Percentiles rank a stretch among this genome's conserved stretches.
phyloP scores from a whole-genome alignment of 2,113 vertebrate species.

The Antechinus stuartii region DNA sequence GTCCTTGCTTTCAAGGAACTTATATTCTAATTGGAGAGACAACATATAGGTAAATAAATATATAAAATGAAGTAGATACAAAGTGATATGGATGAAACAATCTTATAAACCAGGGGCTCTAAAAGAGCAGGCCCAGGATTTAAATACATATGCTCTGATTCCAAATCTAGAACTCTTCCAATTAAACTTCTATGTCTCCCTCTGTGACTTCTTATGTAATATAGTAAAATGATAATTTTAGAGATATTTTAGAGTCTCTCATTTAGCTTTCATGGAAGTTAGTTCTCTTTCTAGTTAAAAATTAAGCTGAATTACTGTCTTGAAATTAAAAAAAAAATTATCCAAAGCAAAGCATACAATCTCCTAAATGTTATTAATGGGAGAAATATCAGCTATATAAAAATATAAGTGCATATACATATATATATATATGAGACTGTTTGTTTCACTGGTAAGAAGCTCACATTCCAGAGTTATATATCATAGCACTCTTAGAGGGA shows the following conservation, averaged over 20 bases:
- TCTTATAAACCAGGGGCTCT: neutral
- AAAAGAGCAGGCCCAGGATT: neutral
- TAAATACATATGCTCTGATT: neutral
- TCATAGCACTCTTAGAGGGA: constrained; percentile 41
- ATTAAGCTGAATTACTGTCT: constrained; percentile 57
- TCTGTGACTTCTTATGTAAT: neutral
- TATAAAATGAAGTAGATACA: neutral
- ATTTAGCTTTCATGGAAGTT: constrained; percentile 40
- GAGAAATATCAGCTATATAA: constrained; percentile 47
- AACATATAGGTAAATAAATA: neutral
- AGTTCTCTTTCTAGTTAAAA: constrained; percentile 56
- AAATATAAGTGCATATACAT: no score
- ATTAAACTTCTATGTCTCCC: neutral
- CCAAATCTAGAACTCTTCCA: neutral
- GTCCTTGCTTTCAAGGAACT: neutral
- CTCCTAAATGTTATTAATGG: constrained; percentile 29
- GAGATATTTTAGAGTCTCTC: constrained; percentile 45
- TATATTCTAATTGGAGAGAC: neutral
- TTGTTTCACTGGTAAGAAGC: constrained; percentile 42
- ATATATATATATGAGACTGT: neutral
- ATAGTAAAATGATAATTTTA: constrained; percentile 8
- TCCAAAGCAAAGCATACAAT: constrained; percentile 34
- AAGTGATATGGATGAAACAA: neutral
- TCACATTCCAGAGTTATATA: constrained; percentile 36
- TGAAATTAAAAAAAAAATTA: constrained; percentile 32